Conservation (phyloP, 2,888 invertebrate species). For the Yponomeuta plumbellus region DNA sequence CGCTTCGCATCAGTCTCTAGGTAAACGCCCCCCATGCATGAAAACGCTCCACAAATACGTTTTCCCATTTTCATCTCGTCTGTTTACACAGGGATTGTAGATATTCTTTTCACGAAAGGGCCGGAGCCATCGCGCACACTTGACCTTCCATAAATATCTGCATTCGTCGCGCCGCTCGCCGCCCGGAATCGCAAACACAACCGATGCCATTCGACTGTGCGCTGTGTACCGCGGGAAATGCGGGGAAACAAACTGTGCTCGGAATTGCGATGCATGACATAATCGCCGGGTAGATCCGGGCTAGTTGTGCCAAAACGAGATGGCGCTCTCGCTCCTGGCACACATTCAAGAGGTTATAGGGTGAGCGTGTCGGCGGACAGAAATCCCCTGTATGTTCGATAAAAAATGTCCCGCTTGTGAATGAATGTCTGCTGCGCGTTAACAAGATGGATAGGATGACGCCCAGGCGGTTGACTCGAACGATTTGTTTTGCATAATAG, state of each 20-base stretch:
- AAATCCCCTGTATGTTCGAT: not conserved
- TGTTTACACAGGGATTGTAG: not conserved
- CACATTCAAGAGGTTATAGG: conserved; percentile 65
- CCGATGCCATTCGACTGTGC: not conserved
- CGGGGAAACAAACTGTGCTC: conserved; percentile 54
- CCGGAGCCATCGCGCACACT: conserved; percentile 1
- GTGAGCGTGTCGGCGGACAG: conserved; percentile 49
- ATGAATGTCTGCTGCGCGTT: not conserved
- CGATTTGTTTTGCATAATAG: not conserved
- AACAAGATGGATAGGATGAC: not conserved
- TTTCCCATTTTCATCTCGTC: conserved; percentile 2
- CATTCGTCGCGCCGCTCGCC: conserved; percentile 4
- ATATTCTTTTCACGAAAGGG: not conserved
- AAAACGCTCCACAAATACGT: conserved; percentile 3
- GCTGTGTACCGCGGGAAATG: conserved; percentile 38
- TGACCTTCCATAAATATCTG: conserved; percentile 16
- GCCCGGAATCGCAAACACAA: not conserved
- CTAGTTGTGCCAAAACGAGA: conserved; percentile 62
- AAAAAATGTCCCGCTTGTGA: not conserved
- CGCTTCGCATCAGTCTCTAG: not conserved
- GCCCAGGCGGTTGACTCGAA: not conserved
- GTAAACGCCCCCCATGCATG: not conserved
- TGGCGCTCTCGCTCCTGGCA: conserved; percentile 60
- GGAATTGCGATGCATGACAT: conserved; percentile 66
- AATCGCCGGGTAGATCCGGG: conserved; percentile 69